Conservation (phyloP, 2,797 vertebrate species). For the Chlorospingus semifuscus region DNA sequence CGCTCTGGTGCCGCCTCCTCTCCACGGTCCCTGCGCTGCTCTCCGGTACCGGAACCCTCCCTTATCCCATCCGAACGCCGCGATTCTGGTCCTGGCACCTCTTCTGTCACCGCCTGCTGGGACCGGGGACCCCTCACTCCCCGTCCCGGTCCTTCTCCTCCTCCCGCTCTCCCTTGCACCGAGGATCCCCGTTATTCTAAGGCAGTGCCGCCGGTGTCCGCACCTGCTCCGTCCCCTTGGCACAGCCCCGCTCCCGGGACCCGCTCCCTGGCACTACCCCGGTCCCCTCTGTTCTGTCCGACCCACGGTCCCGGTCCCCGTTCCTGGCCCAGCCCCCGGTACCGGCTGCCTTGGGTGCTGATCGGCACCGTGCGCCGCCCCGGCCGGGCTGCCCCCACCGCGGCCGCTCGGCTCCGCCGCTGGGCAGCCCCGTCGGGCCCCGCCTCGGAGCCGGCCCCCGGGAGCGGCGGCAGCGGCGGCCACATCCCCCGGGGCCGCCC, state of each 20-base stretch:
- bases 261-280: neutral
- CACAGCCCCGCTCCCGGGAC: neutral
- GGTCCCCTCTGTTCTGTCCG: neutral
- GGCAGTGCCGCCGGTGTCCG: neutral
- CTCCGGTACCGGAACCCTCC: neutral
- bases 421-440: neutral
- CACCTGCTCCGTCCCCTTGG: neutral
- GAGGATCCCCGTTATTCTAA: neutral
- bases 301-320: neutral
- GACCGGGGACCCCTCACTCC: too few species aligned
- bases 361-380: neutral
- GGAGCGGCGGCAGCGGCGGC: neutral
- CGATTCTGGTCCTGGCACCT: neutral
- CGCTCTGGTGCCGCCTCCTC: neutral
- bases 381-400: neutral
- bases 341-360: constrained; percentile 6
- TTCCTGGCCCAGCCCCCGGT: neutral
- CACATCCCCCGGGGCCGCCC: constrained; percentile 39
- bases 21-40: neutral
- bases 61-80: neutral
- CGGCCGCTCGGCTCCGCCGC: neutral
- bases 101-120: neutral
- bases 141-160: neutral
- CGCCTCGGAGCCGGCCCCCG: constrained; percentile 30
- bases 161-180: neutral